phyloP scores from a whole-genome alignment of 2,113 vertebrate species.

The Cromileptes altivelis region DNA sequence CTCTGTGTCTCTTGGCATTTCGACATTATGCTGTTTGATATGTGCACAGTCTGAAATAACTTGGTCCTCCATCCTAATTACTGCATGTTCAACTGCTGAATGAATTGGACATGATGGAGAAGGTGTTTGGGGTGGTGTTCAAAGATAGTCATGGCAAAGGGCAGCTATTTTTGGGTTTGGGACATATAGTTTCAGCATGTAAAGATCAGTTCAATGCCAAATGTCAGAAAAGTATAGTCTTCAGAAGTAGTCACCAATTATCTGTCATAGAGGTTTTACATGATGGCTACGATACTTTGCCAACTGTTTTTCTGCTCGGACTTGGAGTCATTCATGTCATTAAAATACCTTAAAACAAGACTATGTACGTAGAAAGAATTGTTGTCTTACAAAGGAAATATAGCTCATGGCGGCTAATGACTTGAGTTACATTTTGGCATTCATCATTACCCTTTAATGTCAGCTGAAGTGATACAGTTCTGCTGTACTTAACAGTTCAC shows the following conservation, averaged over 20 bases:
- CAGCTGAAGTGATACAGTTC: too few relatives aligned
- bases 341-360: background rate
- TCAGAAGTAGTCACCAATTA: constrained; percentile 1
- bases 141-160: background rate
- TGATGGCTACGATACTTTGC: constrained; percentile 8
- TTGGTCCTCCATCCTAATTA: constrained; percentile 16
- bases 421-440: too few relatives aligned
- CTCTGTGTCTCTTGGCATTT: constrained; percentile 51
- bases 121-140: constrained; percentile 11
- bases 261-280: background rate
- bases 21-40: constrained; percentile 12
- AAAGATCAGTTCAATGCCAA: background rate
- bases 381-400: background rate
- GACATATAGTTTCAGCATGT: background rate
- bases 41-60: constrained; percentile 49
- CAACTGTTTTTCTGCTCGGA: constrained; percentile 3
- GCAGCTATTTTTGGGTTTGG: background rate
- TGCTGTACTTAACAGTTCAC: too few relatives aligned
- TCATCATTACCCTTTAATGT: too few relatives aligned
- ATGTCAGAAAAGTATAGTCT: constrained; percentile 1
- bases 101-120: constrained; percentile 16
- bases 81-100: background rate
- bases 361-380: background rate
- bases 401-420: too few relatives aligned
- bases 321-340: background rate